phyloP scores from a whole-genome alignment of 2,888 invertebrate genomes.

The Leptopilina drosophilae region DNA sequence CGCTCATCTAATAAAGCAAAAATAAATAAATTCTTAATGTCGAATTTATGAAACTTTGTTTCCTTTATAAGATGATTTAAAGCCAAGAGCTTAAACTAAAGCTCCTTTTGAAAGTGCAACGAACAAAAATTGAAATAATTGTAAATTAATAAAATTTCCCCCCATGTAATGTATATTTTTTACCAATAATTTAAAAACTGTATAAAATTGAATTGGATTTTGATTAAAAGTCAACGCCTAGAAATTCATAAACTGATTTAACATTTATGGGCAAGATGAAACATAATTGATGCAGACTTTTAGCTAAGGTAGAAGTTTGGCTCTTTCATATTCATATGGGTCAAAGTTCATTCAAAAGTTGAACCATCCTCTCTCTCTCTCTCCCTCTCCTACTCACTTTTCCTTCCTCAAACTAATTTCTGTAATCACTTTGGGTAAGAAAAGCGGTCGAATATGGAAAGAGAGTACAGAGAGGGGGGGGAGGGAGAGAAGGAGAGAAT shows the following conservation, averaged over 20 bases:
- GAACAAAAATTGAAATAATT: too few relatives aligned
- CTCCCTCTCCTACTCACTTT: background rate
- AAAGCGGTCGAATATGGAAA: constrained; percentile 12
- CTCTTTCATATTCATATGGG: constrained; percentile 30
- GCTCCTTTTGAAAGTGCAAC: too few relatives aligned
- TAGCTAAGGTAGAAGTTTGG: constrained; percentile 10
- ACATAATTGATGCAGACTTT: constrained; percentile 19
- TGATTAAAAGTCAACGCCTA: background rate
- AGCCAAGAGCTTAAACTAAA: too few relatives aligned
- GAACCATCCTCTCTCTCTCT: background rate
- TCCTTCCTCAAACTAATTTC: constrained; percentile 2
- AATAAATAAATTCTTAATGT: too few relatives aligned
- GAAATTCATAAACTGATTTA: constrained; percentile 7
- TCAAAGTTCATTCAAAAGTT: constrained; percentile 20
- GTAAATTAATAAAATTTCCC: too few relatives aligned
- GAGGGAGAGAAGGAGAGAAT: background rate
- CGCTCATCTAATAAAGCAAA: too few relatives aligned
- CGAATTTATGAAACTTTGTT: too few relatives aligned
- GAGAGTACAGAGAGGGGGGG: background rate
- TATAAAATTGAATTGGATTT: background rate
- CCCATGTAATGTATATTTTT: too few relatives aligned
- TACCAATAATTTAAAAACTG: too few relatives aligned
- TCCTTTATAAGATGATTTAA: too few relatives aligned
- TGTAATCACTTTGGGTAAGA: constrained; percentile 29
- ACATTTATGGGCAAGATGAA: constrained; percentile 20